Evolutionary conservation across 2,113 vertebrate genomes (phyloP), one percentile per base, ranked within the genome.

Genomic region (Lycaon pictus): DNA sequence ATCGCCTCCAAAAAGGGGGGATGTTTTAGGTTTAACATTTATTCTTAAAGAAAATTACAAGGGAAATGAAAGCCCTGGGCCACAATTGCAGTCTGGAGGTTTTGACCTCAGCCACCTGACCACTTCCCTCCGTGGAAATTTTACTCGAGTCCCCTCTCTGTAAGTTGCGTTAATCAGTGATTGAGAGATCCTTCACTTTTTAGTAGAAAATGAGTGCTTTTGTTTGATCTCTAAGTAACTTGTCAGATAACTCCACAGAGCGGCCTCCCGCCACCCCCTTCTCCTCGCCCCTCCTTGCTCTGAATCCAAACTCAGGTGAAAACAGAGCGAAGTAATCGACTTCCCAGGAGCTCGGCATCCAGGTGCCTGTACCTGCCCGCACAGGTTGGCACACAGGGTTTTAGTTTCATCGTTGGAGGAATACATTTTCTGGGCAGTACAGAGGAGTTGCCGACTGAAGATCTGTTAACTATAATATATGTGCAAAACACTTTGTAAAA

Each of bases 91-190:
- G 77, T n/a, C 79, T 80, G 79, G n/a, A 96, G 95, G 89, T 12
- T 97, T 65, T 74, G 93, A 67, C 96, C 96, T 96, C 80, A 23
- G 83, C 23, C 17, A 1, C 19, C 27, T 60, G 93, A 37, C 83
- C 0, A 0, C 60, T 94, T 95, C 95, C 58, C 74, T 76, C 79
- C 0, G 5, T 58, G 48, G 90, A 92, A 95, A 83, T n/a, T 88
- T 7, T 76, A 48, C 56, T 56, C 71, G 74, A 27, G 29, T 27
- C 48, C 7, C 20, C 7, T 2, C 48, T 80, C 37, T 20, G 1
- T 5, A 1, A 53, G 79, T 19, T 25, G 94, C 2, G 32, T 35
- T 29, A n/a, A 4, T 22, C 3, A 27, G 25, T 7, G 55, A 62
- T 3, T 43, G 29, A 6, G 62, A 74, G 69, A 43, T 27, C 87